Evolutionary conservation across 2,113 vertebrate genomes (phyloP).

Genomic region (Circaetus cinerascens): DNA sequence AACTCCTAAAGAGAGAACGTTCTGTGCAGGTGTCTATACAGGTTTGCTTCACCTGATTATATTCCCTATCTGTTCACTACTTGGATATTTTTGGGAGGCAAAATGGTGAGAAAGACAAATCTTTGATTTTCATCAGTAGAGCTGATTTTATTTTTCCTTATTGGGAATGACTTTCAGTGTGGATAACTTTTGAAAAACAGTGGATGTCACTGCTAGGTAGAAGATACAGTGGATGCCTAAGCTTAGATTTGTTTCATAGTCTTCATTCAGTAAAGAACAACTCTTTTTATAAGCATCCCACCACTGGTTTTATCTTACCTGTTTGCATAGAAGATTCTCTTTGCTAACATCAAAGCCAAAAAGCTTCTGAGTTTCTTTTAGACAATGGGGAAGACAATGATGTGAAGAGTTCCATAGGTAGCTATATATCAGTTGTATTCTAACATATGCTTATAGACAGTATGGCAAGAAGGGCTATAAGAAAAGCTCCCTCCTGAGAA

Average conservation of each 20-base stretch:
- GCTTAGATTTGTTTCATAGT: neutral
- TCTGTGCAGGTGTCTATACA: neutral
- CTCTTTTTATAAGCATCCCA: neutral
- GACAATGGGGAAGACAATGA: neutral
- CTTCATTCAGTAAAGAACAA: neutral
- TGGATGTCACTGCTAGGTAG: neutral
- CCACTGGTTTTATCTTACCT: neutral
- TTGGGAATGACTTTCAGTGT: rapidly evolving
- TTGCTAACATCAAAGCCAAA: neutral
- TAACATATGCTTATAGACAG: neutral
- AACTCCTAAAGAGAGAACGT: neutral
- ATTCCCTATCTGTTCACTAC: neutral
- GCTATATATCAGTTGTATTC: neutral
- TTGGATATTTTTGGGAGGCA: neutral
- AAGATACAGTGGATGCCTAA: neutral
- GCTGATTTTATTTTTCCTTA: neutral
- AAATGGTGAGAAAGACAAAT: neutral
- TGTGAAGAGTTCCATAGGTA: neutral
- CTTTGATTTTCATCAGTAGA: neutral
- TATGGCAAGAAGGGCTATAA: neutral
- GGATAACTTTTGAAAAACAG: neutral
- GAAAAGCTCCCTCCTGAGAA: neutral
- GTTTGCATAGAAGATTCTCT: neutral
- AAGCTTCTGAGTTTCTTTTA: neutral
- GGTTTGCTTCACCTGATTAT: neutral